These are phyloP conservation scores for Hemiscyllium ocellatum DNA, from an alignment of 2,113 vertebrate genomes.

Conservation along the genomic window DNA sequence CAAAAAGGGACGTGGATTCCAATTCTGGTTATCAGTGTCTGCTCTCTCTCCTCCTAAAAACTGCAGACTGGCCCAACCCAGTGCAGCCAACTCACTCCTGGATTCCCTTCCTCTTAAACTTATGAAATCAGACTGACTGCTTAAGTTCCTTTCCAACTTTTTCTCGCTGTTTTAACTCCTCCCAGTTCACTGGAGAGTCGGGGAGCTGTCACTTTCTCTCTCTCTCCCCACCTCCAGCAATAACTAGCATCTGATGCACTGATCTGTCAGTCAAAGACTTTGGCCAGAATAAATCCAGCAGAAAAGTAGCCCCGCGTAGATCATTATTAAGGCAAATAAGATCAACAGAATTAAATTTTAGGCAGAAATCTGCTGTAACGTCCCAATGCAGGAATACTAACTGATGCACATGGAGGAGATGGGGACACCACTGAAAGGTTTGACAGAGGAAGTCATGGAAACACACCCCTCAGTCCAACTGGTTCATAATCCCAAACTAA, in stretches of 20 bases:
- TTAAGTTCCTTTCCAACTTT: slow-evolving; percentile 1
- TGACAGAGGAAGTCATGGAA: too few relatives aligned
- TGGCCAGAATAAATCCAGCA: background rate
- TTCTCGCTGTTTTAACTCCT: background rate
- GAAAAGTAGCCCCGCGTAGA: too few relatives aligned
- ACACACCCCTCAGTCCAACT: too few relatives aligned
- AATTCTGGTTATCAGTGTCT: background rate
- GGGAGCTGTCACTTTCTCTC: background rate
- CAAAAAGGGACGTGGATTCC: background rate
- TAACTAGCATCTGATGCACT: background rate
- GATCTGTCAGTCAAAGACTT: background rate
- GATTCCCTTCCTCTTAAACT: background rate
- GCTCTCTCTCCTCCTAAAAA: background rate
- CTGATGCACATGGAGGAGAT: too few relatives aligned
- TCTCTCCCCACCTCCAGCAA: background rate
- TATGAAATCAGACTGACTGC: background rate
- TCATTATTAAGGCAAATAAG: too few relatives aligned
- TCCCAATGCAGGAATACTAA: too few relatives aligned
- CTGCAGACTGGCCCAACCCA: background rate
- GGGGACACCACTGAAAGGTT: too few relatives aligned
- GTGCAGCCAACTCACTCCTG: background rate
- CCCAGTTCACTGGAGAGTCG: background rate
- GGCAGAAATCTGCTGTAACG: too few relatives aligned
- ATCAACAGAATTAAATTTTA: too few relatives aligned
- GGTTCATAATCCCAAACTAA: too few relatives aligned